Conservation (phyloP, 2,888 invertebrate species). For the Rhingia rostrata region DNA sequence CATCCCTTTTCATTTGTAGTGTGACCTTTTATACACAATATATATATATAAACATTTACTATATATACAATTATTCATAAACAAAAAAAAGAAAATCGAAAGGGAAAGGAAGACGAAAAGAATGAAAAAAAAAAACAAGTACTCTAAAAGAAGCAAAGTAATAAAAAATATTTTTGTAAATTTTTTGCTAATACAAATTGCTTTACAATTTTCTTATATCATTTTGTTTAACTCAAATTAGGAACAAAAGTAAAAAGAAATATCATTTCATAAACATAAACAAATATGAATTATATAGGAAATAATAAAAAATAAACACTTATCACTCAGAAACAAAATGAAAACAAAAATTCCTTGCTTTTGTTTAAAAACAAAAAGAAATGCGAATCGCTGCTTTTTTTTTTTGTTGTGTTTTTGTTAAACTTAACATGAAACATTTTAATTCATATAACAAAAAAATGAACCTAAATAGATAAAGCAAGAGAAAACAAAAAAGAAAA, state of each 20-base stretch:
- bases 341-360: slow-evolving; percentile 65
- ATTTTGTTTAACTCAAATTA: slow-evolving; percentile 47
- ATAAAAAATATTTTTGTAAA: slow-evolving; percentile 75
- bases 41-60: slow-evolving; percentile 51
- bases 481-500: slow-evolving; percentile 19
- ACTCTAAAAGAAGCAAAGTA: slow-evolving; percentile 66
- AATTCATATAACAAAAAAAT: slow-evolving; percentile 29
- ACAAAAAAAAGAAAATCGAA: slow-evolving; percentile 55
- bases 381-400: slow-evolving; percentile 64
- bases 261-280: slow-evolving; percentile 67
- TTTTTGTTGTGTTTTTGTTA: slow-evolving; percentile 42
- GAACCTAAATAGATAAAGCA: slow-evolving; percentile 47
- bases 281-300: slow-evolving; percentile 64
- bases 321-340: slow-evolving; percentile 57
- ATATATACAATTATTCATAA: slow-evolving; percentile 68
- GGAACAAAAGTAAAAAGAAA: slow-evolving; percentile 60
- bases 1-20: slow-evolving; percentile 55
- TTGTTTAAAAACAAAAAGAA: slow-evolving; percentile 52
- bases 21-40: slow-evolving; percentile 69
- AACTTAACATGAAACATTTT: slow-evolving; percentile 15
- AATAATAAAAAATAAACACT: slow-evolving; percentile 63
- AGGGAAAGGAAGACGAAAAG: slow-evolving; percentile 31
- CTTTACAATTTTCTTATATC: slow-evolving; percentile 66
- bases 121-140: slow-evolving; percentile 49
- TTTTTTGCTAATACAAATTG: slow-evolving; percentile 75